Evolutionary conservation across 2,888 invertebrate species (phyloP).

Genomic region (Ennomos erosarius): DNA sequence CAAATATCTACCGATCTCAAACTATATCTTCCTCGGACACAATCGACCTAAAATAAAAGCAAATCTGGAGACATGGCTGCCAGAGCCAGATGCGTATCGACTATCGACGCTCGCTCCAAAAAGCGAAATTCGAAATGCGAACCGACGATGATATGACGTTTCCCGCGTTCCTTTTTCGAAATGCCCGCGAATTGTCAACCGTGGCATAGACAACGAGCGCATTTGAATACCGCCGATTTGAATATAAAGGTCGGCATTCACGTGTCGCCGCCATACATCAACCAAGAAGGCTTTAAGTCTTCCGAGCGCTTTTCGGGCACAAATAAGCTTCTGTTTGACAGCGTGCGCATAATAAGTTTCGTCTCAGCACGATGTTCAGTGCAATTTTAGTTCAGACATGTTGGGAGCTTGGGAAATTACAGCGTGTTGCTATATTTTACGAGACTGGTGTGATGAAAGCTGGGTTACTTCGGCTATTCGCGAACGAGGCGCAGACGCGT

Average conservation of each 20-base stretch:
- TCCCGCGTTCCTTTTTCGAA: constrained; percentile 79
- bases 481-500: constrained; percentile 62
- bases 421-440: constrained; percentile 52
- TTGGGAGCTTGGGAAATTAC: constrained; percentile 37
- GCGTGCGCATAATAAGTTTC: constrained; percentile 63
- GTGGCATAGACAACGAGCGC: constrained; percentile 76
- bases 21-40: constrained; percentile 75
- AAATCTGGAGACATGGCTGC: constrained; percentile 61
- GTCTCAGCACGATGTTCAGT: constrained; percentile 29
- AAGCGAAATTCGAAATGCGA: constrained; percentile 59
- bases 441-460: constrained; percentile 55
- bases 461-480: constrained; percentile 56
- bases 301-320: constrained; percentile 81
- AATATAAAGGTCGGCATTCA: constrained; percentile 83
- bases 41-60: constrained; percentile 74
- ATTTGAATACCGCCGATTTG: constrained; percentile 82
- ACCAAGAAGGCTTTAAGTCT: constrained; percentile 79
- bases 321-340: constrained; percentile 81
- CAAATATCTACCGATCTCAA: constrained; percentile 81
- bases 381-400: constrained; percentile 46
- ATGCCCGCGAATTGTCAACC: constrained; percentile 81
- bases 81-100: constrained; percentile 81
- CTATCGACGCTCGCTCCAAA: no score
- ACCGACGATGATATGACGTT: constrained; percentile 75
- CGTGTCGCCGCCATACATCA: constrained; percentile 81